Conservation (phyloP, 2,888 invertebrate genomes). For the Dolichopus griseipennis region DNA sequence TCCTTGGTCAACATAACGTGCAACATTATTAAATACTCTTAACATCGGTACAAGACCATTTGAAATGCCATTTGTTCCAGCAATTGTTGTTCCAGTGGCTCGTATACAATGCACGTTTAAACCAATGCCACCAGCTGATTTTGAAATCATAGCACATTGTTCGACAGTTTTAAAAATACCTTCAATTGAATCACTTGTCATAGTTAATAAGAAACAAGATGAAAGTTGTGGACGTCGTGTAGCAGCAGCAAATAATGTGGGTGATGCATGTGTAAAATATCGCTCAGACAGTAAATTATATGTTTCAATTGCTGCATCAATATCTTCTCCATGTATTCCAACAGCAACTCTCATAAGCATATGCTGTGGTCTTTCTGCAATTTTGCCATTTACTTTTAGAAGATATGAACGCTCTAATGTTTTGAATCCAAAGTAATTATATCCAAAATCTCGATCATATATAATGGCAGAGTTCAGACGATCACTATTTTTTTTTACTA, state of each 20-base stretch:
- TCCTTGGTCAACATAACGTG: constrained; percentile 94
- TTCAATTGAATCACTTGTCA: constrained; percentile 90
- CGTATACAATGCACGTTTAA: constrained; percentile 92
- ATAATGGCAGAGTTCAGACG: constrained; percentile 89
- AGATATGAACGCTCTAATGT: constrained; percentile 93
- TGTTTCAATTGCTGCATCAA: constrained; percentile 87
- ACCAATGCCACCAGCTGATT: constrained; percentile 96
- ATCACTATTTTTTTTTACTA: constrained; percentile 81
- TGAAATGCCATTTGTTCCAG: constrained; percentile 88
- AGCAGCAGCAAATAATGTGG: constrained; percentile 92
- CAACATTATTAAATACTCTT: constrained; percentile 89
- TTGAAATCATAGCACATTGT: constrained; percentile 91
- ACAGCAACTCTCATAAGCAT: constrained; percentile 97
- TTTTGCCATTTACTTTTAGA: constrained; percentile 81
- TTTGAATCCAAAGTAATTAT: constrained; percentile 99
- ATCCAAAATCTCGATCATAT: constrained; percentile 92
- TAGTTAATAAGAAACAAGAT: constrained; percentile 89
- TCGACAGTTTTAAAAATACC: constrained; percentile 89
- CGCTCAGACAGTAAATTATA: constrained; percentile 91
- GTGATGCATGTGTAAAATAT: constrained; percentile 97
- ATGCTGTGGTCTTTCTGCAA: constrained; percentile 94
- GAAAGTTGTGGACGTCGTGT: constrained; percentile 87
- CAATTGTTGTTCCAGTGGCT: constrained; percentile 82
- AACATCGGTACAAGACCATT: constrained; percentile 96
- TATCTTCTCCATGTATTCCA: constrained; percentile 91